phyloP scores from a whole-genome alignment of 2,797 vertebrate genomes.

The Harpagifer antarcticus region DNA sequence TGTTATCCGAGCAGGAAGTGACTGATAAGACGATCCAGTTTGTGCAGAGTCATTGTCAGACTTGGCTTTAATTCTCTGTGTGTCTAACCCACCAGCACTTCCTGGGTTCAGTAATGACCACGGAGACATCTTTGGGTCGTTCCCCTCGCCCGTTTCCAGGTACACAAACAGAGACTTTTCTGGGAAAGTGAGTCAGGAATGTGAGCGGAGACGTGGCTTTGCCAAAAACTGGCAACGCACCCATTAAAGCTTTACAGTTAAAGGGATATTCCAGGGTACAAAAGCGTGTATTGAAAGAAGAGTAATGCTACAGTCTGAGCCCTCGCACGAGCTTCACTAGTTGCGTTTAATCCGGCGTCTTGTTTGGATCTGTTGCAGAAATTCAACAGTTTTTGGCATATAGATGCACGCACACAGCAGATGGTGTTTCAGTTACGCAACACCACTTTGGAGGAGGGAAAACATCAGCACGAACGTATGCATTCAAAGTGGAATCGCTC shows the following conservation, averaged over 20 bases:
- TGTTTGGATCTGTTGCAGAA: conserved; percentile 20
- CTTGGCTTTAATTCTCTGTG: background rate
- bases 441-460: conserved; percentile 22
- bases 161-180: conserved; percentile 56
- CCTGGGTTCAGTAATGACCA: fast-evolving
- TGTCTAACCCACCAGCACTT: background rate
- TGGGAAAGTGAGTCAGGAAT: conserved; percentile 68
- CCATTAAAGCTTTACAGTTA: conserved; percentile 56
- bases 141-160: conserved; percentile 35
- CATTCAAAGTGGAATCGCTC: conserved; percentile 26
- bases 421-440: conserved; percentile 47
- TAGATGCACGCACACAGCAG: conserved; percentile 49
- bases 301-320: conserved; percentile 19
- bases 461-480: conserved; percentile 46
- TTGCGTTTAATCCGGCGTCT: background rate
- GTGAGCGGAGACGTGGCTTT: conserved; percentile 43
- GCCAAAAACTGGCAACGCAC: conserved; percentile 50
- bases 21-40: conserved; percentile 23
- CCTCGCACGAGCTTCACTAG: background rate
- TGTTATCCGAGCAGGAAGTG: conserved; percentile 17
- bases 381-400: conserved; percentile 42
- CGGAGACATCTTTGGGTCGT: conserved; percentile 25
- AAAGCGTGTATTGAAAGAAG: background rate
- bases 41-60: conserved; percentile 43
- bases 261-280: conserved; percentile 41